Percentiles rank a stretch among this genome's conserved stretches.
Conservation (phyloP, 2,888 invertebrate genomes). For the Drosophila nigricruria region DNA sequence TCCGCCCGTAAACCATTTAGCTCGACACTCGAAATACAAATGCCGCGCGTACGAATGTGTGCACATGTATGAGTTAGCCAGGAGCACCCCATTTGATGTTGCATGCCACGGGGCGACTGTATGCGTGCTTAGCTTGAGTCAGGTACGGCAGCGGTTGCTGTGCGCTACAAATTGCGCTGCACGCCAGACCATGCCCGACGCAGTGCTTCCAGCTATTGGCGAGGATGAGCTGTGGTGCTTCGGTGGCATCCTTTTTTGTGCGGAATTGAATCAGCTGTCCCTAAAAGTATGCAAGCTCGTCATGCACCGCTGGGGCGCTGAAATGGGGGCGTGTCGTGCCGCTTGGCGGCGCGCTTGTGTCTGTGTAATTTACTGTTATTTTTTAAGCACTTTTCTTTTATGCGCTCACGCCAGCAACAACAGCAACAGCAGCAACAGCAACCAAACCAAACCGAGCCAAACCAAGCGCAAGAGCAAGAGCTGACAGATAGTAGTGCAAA, state of each 20-base stretch:
- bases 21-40: slow-evolving; percentile 35
- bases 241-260: slow-evolving; percentile 36
- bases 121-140: slow-evolving; percentile 46
- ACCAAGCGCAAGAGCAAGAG: slow-evolving; percentile 12
- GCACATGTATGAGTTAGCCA: slow-evolving; percentile 7
- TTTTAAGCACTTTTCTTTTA: slow-evolving; percentile 77
- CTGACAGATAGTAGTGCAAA: slow-evolving; percentile 35
- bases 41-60: slow-evolving; percentile 50
- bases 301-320: slow-evolving; percentile 62
- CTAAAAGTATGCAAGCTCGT: slow-evolving; percentile 76
- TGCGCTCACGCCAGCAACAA: slow-evolving; percentile 48
- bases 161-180: slow-evolving; percentile 51
- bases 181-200: slow-evolving; percentile 21
- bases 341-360: slow-evolving; percentile 50
- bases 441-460: slow-evolving; percentile 1
- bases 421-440: slow-evolving; percentile 3
- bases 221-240: slow-evolving; percentile 27
- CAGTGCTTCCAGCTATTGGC: slow-evolving; percentile 29
- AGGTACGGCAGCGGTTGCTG: slow-evolving; percentile 56
- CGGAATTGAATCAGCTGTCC: slow-evolving; percentile 75
- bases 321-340: slow-evolving; percentile 25
- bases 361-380: slow-evolving; percentile 78
- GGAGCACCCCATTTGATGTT: background rate
- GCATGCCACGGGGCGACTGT: background rate
- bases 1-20: slow-evolving; percentile 39